Conservation (phyloP, 2,113 vertebrate genomes). For the Sterrhoptilus dennistouni region DNA sequence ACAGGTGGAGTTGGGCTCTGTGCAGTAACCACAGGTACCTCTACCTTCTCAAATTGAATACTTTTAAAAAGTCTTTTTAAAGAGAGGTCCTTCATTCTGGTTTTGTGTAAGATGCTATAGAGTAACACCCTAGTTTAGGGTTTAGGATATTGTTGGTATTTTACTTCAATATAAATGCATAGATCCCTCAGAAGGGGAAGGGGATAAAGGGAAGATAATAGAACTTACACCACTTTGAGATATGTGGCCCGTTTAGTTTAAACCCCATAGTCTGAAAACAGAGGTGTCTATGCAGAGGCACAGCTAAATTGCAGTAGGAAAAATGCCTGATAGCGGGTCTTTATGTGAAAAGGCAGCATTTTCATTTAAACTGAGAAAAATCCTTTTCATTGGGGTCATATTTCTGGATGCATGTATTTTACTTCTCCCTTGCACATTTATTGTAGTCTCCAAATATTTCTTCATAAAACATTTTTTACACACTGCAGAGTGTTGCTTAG, state of each 20-base stretch:
- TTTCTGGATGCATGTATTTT: background rate
- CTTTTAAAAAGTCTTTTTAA: background rate
- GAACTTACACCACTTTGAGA: background rate
- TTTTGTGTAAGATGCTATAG: background rate
- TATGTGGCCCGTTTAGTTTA: background rate
- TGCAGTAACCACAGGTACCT: background rate
- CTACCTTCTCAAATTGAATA: background rate
- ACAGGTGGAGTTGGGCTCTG: background rate
- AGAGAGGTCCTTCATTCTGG: background rate
- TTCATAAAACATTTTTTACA: background rate
- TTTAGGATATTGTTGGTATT: background rate
- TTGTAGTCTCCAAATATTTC: background rate
- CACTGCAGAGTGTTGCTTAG: background rate
- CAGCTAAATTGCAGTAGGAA: background rate
- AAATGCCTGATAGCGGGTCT: background rate
- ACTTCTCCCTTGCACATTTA: background rate
- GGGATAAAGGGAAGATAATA: background rate
- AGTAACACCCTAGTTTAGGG: background rate
- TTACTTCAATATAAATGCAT: background rate
- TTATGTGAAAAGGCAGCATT: background rate
- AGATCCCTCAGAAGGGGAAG: background rate
- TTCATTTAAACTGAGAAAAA: background rate
- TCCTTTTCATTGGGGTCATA: background rate
- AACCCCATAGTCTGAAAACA: background rate
- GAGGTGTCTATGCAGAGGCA: background rate